phyloP scores from a whole-genome alignment of 2,113 vertebrate species.

The Herpailurus yagouaroundi region DNA sequence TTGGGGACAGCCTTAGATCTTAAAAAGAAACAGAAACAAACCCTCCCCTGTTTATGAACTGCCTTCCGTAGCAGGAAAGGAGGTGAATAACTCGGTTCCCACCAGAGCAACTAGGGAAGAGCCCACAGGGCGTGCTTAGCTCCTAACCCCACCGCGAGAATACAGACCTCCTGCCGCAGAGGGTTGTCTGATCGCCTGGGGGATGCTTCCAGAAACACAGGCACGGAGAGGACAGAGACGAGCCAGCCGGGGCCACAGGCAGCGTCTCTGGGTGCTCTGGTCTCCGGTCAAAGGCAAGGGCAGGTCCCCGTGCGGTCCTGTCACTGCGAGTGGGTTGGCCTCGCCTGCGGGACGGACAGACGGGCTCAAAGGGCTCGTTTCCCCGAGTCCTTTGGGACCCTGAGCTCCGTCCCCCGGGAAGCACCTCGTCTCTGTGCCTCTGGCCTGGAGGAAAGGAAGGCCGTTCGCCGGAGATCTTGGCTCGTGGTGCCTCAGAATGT shows the following conservation, averaged over 20 bases:
- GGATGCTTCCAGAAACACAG: background rate
- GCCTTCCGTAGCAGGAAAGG: background rate
- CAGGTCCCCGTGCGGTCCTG: accelerated
- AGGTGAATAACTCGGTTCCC: background rate
- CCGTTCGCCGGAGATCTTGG: accelerated
- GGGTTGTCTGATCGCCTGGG: background rate
- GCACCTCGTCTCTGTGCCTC: background rate
- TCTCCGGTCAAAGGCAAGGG: background rate
- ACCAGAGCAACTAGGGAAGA: background rate
- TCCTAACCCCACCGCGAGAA: no score
- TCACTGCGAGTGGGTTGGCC: background rate
- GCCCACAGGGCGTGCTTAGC: no score
- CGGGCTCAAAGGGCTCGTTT: background rate
- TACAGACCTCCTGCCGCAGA: background rate
- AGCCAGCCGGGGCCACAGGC: accelerated
- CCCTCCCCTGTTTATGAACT: background rate
- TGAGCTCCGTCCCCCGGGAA: background rate
- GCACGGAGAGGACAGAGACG: background rate
- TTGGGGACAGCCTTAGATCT: background rate
- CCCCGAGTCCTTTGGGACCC: background rate
- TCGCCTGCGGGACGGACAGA: background rate
- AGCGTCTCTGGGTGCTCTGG: background rate
- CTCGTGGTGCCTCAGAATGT: background rate
- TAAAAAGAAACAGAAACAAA: background rate
- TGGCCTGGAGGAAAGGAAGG: background rate